phyloP scores from a whole-genome alignment of 2,888 invertebrate species.

The Dryocosmus kuriphilus region DNA sequence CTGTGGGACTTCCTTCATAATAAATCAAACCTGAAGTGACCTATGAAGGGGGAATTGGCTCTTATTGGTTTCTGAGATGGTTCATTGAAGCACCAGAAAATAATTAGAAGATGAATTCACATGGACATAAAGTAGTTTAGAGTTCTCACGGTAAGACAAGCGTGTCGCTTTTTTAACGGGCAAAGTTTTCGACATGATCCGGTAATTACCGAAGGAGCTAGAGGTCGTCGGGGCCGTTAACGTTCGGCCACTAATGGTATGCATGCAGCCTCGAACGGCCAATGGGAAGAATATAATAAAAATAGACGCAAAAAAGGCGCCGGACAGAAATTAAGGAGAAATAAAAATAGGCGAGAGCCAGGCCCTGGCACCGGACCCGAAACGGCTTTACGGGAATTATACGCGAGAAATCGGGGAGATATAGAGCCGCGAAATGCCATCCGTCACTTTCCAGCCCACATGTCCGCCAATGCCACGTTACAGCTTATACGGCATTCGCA shows the following conservation, averaged over 20 bases:
- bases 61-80: slow-evolving; percentile 11
- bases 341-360: slow-evolving; percentile 55
- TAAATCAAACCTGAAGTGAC: slow-evolving; percentile 6
- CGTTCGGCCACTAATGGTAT: slow-evolving; percentile 72
- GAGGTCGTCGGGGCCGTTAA: slow-evolving; percentile 71
- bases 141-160: slow-evolving; percentile 42
- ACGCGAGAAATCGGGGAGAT: slow-evolving; percentile 77
- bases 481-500: slow-evolving; percentile 50
- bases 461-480: slow-evolving; percentile 55
- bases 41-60: neutral
- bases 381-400: slow-evolving; percentile 77
- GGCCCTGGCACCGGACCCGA: slow-evolving; percentile 61
- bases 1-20: neutral
- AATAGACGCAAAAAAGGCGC: slow-evolving; percentile 46
- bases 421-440: slow-evolving; percentile 77
- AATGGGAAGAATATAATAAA: slow-evolving; percentile 59
- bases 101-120: slow-evolving; percentile 17
- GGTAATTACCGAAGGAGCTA: slow-evolving; percentile 69
- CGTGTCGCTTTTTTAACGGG: slow-evolving; percentile 53
- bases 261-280: slow-evolving; percentile 61
- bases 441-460: slow-evolving; percentile 73
- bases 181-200: slow-evolving; percentile 68
- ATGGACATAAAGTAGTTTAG: slow-evolving; percentile 5
- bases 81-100: neutral
- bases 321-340: slow-evolving; percentile 68